Conservation (phyloP, 1,140 invertebrate species). For the Nixonia krombeini region DNA sequence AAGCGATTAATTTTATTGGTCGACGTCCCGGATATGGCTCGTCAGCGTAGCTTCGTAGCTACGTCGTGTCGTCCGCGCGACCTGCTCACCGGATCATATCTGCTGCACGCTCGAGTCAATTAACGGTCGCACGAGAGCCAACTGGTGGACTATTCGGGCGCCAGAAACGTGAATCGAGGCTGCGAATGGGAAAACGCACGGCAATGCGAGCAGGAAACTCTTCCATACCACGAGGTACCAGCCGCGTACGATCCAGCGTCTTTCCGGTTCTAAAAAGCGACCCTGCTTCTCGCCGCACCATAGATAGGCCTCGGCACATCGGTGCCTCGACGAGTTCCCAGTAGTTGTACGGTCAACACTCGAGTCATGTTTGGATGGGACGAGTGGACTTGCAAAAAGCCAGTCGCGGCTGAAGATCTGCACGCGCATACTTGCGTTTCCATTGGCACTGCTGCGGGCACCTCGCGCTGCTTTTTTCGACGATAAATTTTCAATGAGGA, state of each 20-base stretch:
- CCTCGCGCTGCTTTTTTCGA: slow-evolving; percentile 17
- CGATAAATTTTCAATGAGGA: slow-evolving; percentile 7
- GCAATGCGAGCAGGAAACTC: no score
- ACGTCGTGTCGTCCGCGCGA: no score
- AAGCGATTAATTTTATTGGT: slow-evolving; percentile 67
- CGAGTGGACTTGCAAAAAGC: slow-evolving; percentile 20
- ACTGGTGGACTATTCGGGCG: no score
- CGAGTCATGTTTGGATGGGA: slow-evolving; percentile 36
- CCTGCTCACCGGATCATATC: no score
- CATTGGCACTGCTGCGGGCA: slow-evolving; percentile 4
- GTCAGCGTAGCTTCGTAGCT: slow-evolving; percentile 58
- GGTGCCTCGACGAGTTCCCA: slow-evolving; percentile 13
- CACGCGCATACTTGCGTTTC: slow-evolving; percentile 13
- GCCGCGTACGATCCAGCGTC: slow-evolving; percentile 13
- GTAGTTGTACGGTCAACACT: slow-evolving; percentile 30
- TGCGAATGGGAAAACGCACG: no score
- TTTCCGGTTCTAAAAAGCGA: slow-evolving; percentile 33
- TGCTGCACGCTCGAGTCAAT: no score
- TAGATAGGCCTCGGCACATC: slow-evolving; percentile 24
- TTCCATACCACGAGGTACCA: no score
- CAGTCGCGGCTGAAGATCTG: not conserved
- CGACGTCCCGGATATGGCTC: slow-evolving; percentile 64
- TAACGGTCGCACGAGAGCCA: no score
- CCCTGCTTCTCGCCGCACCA: slow-evolving; percentile 6
- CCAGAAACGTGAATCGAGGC: no score